phyloP scores from a whole-genome alignment of 2,888 invertebrate genomes.

The Neuroscelio doddi region DNA sequence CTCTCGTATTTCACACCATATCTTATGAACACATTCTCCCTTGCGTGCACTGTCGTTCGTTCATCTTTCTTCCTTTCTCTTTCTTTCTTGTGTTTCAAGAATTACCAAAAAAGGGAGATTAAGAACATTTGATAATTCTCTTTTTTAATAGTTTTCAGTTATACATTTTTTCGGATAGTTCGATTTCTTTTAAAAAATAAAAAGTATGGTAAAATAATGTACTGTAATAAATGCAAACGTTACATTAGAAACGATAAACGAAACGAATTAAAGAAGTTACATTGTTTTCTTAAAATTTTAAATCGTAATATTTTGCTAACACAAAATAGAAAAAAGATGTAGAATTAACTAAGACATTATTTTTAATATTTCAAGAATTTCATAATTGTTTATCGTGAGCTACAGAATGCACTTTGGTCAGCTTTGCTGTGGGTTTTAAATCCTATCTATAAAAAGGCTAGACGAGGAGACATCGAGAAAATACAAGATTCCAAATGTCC shows the following conservation, averaged over 20 bases:
- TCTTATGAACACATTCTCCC: constrained; percentile 55
- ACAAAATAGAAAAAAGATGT: too few species aligned
- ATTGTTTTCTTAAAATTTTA: too few species aligned
- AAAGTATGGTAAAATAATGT: too few species aligned
- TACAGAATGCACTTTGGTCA: too few species aligned
- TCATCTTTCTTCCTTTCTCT: constrained; percentile 30
- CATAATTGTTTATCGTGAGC: too few species aligned
- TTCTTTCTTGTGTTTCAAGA: constrained; percentile 14
- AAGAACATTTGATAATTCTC: neutral
- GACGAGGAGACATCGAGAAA: constrained; percentile 34
- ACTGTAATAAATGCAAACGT: too few species aligned
- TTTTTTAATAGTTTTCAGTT: neutral
- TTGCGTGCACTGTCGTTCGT: constrained; percentile 42
- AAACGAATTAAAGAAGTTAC: too few species aligned
- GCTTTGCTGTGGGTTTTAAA: constrained; percentile 25
- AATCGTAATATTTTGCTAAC: too few species aligned
- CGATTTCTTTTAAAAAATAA: neutral
- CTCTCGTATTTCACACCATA: constrained; percentile 71
- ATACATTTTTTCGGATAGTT: neutral
- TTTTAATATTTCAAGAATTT: too few species aligned
- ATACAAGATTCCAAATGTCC: constrained; percentile 35
- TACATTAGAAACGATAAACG: too few species aligned
- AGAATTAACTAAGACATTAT: too few species aligned
- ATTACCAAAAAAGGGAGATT: neutral
- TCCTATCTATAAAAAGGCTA: constrained; percentile 41